Evolutionary conservation across 2,797 vertebrate species (phyloP).

Genomic region (Podarcis lilfordi): DNA sequence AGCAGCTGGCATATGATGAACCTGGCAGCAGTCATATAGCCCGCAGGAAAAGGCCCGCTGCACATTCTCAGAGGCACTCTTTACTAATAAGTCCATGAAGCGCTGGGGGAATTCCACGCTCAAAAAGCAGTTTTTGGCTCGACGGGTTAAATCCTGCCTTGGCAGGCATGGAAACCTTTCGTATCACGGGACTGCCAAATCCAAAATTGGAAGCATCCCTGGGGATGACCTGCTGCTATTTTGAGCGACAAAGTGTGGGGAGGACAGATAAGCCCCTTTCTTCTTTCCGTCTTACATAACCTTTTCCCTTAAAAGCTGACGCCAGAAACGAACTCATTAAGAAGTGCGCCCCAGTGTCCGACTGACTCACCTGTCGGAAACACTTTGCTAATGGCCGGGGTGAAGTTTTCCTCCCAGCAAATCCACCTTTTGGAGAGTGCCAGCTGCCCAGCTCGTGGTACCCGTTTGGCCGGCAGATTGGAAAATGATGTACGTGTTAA

Average conservation of each 20-base stretch:
- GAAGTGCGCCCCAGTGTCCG: background rate
- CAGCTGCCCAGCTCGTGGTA: too few relatives aligned
- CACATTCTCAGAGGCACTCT: background rate
- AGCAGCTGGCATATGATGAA: background rate
- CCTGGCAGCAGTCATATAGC: background rate
- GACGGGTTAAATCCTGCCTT: background rate
- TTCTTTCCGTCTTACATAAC: background rate
- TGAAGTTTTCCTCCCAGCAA: background rate
- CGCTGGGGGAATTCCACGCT: too few relatives aligned
- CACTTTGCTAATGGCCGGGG: background rate
- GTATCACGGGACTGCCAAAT: background rate
- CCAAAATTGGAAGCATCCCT: background rate
- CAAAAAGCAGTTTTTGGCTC: too few relatives aligned
- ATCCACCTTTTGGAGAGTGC: background rate
- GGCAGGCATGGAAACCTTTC: background rate
- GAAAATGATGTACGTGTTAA: background rate
- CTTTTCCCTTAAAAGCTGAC: background rate
- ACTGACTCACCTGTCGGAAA: background rate
- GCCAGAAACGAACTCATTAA: background rate
- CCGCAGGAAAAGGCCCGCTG: background rate
- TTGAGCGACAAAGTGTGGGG: background rate
- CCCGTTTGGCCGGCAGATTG: background rate
- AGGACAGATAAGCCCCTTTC: background rate
- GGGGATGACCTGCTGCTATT: background rate
- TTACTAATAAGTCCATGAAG: background rate